Base-by-base conservation (phyloP, 2,797 vertebrate species). In the Peromyscus melanophrys region DNA sequence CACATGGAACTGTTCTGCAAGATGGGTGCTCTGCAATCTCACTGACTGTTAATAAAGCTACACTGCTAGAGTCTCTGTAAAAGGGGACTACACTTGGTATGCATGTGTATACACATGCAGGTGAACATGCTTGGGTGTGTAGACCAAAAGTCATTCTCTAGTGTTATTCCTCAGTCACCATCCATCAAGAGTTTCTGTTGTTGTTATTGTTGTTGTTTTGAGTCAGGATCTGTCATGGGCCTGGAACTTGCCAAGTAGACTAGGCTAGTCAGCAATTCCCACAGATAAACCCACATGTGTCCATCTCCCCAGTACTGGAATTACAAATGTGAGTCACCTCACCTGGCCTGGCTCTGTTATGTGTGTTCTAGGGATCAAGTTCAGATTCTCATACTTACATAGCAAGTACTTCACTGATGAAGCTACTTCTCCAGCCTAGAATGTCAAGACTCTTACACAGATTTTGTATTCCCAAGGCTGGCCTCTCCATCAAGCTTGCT, bases 1-100 rank as follows among this genome's bases (percentile, higher is more conserved):
- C 94, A 81, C 78, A 57, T 61, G 89, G 93, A 89, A 49, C 31
- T 12, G 8, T 87, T 91, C 86, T 76, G n/a, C 4, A 71, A 52
- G 76, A 69, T 93, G 59, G 65, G 23, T n/a, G 82, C 83, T 89
- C 91, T 96, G 83, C 94, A 78, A 49, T 92, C 88, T 92, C 83
- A 49, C 57, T 67, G 61, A 49, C 94, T 96, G 88, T 91, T 76
- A 87, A 89, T 65, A 96, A 93, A 83, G 49, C 31, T 89, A 2
- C 3, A 14, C 77, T 55, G 37, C 43, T 94, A 84, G 6, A 61
- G 52, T 92, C 90, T 85, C 92, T 76, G 19, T 10, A 71, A 46
- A 94, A 25, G 55, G 46, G 43, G 23, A 40, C 86, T 90, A 92
- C 29, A 92, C 86, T 88, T 90, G 65, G 31, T 55, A 8, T n/a